Evolutionary conservation across 2,113 vertebrate genomes (phyloP), one percentile per base, ranked within the genome.

Genomic region (Chaetura pelagica): DNA sequence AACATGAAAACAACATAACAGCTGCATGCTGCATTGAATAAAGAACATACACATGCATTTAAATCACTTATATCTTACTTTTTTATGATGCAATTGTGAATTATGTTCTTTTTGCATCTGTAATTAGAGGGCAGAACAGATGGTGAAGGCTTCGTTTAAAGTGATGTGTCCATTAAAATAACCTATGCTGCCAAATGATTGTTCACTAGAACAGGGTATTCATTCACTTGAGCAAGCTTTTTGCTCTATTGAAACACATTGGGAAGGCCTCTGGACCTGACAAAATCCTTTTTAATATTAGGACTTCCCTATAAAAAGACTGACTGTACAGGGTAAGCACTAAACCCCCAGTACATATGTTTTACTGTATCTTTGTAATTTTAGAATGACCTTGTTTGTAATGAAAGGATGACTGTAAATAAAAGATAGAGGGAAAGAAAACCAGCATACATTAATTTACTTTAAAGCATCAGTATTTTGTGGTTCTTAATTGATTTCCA

Each of bases 121-220:
- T 93, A 97, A 94, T 97, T 96, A 96, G 95, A 92, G 82, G 93
- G 80, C 34, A 30, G 89, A 97, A 91, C 94, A 97, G 96, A 95
- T 97, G 98, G 98, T 66, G 97, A 97, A 98, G 97, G 96, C 98
- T 98, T 97, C 95, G 97, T 98, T 98, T 98, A 98, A 98, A 98
- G 98, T 98, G 98, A 98, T 98, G 97, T 98, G 98, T 98, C 98
- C 98, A 98, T 98, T 98, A 98, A 98, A 98, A 98, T 98, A 98
- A 98, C 98, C 98, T 98, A 98, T 98, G 98, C 96, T 97, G 98
- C 97, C 98, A 98, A 98, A 97, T 97, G 98, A 98, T 98, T 97
- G 97, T 94, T 98, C 96, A 62, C 97, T 97, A 23, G 97, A 97
- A 97, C 97, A 98, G 98, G 97, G 97, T 94, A 75, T 95, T 98